Percentiles rank a stretch among this genome's conserved stretches.
phyloP scores from a whole-genome alignment of 1,140 invertebrate species.

The Drosophila virilis region DNA sequence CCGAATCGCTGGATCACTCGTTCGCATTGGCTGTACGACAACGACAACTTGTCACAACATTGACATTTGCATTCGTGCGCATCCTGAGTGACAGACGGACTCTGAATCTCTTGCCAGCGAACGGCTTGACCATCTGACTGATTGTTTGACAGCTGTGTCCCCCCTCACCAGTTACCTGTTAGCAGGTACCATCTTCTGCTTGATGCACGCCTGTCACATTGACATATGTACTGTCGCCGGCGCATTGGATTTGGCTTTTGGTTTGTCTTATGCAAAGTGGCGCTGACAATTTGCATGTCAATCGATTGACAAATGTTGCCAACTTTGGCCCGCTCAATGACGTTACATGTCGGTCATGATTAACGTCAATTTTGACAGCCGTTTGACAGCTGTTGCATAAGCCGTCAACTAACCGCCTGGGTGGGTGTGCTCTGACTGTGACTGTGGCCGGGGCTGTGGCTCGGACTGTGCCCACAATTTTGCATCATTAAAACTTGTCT shows the following conservation, averaged over 20 bases:
- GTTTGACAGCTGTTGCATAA: constrained; percentile 73
- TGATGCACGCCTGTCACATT: constrained; percentile 72
- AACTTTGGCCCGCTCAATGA: constrained; percentile 74
- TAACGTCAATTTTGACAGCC: constrained; percentile 77
- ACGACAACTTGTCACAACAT: constrained; percentile 78
- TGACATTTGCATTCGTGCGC: constrained; percentile 82
- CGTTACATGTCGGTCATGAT: constrained; percentile 68
- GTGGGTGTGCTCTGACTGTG: constrained; percentile 28
- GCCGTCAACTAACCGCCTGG: constrained; percentile 48
- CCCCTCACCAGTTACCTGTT: constrained; percentile 5
- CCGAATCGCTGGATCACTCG: constrained; percentile 31
- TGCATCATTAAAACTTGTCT: constrained; percentile 70
- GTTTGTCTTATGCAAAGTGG: constrained; percentile 64
- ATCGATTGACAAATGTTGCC: constrained; percentile 80
- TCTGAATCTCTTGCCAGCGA: constrained; percentile 52
- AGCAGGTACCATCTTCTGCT: constrained; percentile 20
- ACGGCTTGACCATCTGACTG: constrained; percentile 67
- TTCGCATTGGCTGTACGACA: constrained; percentile 43
- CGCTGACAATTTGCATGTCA: constrained; percentile 80
- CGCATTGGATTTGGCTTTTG: constrained; percentile 7
- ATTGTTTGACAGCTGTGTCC: constrained; percentile 70
- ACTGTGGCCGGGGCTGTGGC: not conserved
- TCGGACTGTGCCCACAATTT: constrained; percentile 35
- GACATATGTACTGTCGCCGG: constrained; percentile 74
- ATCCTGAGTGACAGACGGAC: constrained; percentile 73